Conservation (phyloP, 2,113 vertebrate species). For the Mesitornis unicolor region DNA sequence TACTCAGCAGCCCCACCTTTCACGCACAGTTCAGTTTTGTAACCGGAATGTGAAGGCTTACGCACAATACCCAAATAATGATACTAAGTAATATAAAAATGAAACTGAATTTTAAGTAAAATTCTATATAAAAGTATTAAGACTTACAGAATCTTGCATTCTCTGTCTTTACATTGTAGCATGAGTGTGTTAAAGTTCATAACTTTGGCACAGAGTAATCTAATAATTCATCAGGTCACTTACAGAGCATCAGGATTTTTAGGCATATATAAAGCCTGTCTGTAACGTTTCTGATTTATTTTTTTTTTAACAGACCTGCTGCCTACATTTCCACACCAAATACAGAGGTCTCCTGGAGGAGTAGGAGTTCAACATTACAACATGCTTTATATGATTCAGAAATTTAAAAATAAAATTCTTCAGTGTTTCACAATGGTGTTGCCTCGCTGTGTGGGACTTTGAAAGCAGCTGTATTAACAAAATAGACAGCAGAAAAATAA, state of each 20-base stretch:
- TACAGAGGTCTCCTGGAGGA: not conserved
- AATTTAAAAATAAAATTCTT: not conserved
- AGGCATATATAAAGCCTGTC: not conserved
- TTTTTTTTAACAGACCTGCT: not conserved
- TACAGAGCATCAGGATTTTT: not conserved
- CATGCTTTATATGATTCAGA: not conserved
- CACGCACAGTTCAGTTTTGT: not conserved
- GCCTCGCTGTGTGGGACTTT: not conserved
- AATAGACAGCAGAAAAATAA: not conserved
- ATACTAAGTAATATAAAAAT: not conserved
- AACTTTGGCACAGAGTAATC: not conserved
- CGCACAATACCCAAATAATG: not conserved
- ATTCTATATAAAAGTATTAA: not conserved
- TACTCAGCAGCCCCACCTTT: not conserved
- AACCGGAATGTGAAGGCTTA: not conserved
- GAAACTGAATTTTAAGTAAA: not conserved
- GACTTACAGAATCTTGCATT: not conserved
- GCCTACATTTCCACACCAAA: slow-evolving; percentile 27
- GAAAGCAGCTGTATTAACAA: not conserved
- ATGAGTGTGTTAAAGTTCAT: not conserved
- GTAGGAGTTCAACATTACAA: not conserved
- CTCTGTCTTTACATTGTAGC: not conserved
- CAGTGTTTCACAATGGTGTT: not conserved
- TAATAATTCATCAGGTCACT: not conserved
- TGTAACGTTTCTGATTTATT: not conserved